Evolutionary conservation across 2,113 vertebrate genomes (phyloP).

Genomic region (Enhydra lutris): DNA sequence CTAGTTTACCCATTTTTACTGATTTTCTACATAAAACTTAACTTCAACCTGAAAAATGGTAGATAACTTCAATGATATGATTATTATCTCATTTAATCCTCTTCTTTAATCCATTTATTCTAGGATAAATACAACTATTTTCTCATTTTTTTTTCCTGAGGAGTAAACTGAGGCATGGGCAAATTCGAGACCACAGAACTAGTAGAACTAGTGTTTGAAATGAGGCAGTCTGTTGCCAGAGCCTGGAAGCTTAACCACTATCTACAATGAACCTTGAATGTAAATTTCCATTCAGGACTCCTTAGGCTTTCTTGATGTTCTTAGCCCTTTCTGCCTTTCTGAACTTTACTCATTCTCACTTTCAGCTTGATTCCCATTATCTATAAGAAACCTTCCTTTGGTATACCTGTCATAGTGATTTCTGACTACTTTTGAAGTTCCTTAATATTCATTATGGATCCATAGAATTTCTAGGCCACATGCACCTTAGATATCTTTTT

Average conservation of each 20-base stretch:
- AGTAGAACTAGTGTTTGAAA: not conserved
- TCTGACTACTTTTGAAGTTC: not conserved
- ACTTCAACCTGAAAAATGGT: not conserved
- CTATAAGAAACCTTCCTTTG: not conserved
- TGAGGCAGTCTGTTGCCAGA: not conserved
- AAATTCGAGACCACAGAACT: not conserved
- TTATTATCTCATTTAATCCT: not conserved
- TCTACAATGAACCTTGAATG: not conserved
- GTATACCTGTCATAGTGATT: not conserved
- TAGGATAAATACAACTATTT: not conserved
- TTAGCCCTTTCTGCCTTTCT: not conserved
- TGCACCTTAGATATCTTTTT: not conserved
- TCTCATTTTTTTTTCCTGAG: not conserved
- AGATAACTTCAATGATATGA: not conserved
- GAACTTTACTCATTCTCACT: not conserved
- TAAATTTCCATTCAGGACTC: not conserved
- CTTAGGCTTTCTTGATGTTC: not conserved
- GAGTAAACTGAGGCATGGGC: not conserved
- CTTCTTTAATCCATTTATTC: not conserved
- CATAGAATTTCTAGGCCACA: not conserved
- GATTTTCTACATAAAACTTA: not conserved
- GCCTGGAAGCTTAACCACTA: not conserved
- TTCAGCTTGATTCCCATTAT: not conserved
- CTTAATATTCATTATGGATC: not conserved
- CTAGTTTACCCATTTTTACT: not conserved